Conservation (phyloP, 2,888 invertebrate species). For the Iselma pallidipennis region DNA sequence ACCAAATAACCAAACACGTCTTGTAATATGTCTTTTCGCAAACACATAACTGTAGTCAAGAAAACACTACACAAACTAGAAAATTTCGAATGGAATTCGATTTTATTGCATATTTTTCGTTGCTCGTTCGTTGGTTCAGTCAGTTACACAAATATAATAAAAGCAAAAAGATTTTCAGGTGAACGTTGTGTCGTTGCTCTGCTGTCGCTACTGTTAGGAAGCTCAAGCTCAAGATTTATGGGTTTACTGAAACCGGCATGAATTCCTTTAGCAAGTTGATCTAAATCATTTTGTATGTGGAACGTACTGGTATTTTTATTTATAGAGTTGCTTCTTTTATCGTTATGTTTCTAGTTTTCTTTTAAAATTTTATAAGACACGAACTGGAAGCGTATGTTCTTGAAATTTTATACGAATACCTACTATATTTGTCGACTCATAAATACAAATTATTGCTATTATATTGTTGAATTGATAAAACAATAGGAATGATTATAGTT, state of each 20-base stretch:
- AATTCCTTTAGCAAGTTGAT: constrained; percentile 1
- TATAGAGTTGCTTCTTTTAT: not conserved
- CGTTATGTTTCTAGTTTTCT: not conserved
- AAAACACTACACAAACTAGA: no score
- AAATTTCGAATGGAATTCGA: constrained; percentile 10
- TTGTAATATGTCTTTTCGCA: constrained; percentile 16
- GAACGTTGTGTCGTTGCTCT: not conserved
- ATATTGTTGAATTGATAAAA: not conserved
- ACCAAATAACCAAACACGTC: constrained; percentile 23
- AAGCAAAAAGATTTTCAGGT: constrained; percentile 12
- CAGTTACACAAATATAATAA: constrained; percentile 4
- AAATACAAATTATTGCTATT: no score
- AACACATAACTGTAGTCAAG: no score
- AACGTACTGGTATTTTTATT: not conserved
- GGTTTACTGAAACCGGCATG: not conserved
- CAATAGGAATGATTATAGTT: not conserved
- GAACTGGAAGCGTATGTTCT: not conserved
- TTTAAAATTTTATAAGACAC: not conserved
- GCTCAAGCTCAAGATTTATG: not conserved
- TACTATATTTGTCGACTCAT: no score
- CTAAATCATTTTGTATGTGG: not conserved
- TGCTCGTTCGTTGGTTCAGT: not conserved
- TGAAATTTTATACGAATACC: no score
- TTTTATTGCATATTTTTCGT: constrained; percentile 24
- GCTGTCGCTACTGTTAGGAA: not conserved